Base-by-base conservation (phyloP, 2,888 invertebrate species). In the Platerodrilus igneus region DNA sequence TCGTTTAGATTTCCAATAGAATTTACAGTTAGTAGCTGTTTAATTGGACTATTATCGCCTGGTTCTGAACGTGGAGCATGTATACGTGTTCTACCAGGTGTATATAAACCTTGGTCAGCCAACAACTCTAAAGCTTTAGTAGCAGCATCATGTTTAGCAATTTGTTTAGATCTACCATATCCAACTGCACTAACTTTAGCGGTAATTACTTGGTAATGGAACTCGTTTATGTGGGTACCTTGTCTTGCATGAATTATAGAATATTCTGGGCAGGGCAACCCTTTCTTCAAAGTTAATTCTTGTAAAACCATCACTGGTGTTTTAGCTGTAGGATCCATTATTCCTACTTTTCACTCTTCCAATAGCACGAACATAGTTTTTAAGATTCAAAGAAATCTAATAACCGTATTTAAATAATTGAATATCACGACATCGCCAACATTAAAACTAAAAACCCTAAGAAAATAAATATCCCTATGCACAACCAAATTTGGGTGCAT, bases 241-340 rank as follows among this genome's bases (percentile, higher is more conserved):
- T 49, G 52, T 37, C 55, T 50, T 2, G 50, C 43, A 23, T 46
- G 44, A 2, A 62, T 53, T 23, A 67, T 45, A 19, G 60, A 69
- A 54, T 79, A 83, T 37, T 60, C 59, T 2, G 77, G 75, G 0
- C 79, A 78, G 1, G 66, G 55, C 10, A 59, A 55, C 0, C 69
- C 67, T 13, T 67, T 62, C 51, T 78, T 77, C 3, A 76, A 68
- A 66, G 79, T 75, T 65, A 79, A 70, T 61, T 83, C 83, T 59
- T 82, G 81, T 9, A 83, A 66, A 2, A 80, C 73, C 23, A 81
- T 78, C 4, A 78, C 76, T 1, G 81, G 77, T 1, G 80, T 82
- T 63, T 83, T 82, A 52, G 70, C n/a, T n/a, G n/a, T n/a, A n/a
- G n/a, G n/a, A n/a, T n/a, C n/a, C n/a, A n/a, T n/a, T n/a, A n/a